A percentile compares a stretch with the other conserved stretches of the same genome.
Conservation (phyloP, 2,797 vertebrate species). For the Crocidura indochinensis region DNA sequence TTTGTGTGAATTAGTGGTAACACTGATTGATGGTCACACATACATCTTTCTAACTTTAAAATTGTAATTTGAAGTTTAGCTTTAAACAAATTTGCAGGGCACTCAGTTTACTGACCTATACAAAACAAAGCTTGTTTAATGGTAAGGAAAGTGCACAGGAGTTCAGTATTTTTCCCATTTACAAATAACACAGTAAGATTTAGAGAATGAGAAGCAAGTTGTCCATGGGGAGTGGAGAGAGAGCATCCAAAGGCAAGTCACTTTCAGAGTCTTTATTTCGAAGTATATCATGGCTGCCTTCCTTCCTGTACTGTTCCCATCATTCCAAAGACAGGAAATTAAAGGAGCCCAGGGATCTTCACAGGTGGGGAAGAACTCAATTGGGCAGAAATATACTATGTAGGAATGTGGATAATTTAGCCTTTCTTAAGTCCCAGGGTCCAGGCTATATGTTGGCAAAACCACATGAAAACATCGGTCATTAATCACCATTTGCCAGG, state of each 20-base stretch:
- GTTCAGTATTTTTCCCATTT: background rate
- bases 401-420: background rate
- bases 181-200: background rate
- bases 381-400: too few relatives aligned
- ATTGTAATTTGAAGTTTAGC: conserved; percentile 9
- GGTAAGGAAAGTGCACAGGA: background rate
- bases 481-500: background rate
- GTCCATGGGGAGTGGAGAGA: background rate
- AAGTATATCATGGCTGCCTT: background rate
- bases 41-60: conserved; percentile 38
- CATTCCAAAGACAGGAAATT: background rate
- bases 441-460: too few relatives aligned
- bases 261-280: background rate
- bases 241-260: background rate
- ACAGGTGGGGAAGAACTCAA: background rate
- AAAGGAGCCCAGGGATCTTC: background rate
- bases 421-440: background rate
- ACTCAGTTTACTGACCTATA: background rate
- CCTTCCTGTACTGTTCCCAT: background rate
- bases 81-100: background rate
- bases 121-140: background rate
- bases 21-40: background rate
- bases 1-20: background rate
- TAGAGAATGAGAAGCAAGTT: background rate
- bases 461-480: background rate